These are phyloP conservation scores for Enteromius mattozi DNA, from an alignment of 2,797 vertebrate genomes.

Conservation along the genomic window DNA sequence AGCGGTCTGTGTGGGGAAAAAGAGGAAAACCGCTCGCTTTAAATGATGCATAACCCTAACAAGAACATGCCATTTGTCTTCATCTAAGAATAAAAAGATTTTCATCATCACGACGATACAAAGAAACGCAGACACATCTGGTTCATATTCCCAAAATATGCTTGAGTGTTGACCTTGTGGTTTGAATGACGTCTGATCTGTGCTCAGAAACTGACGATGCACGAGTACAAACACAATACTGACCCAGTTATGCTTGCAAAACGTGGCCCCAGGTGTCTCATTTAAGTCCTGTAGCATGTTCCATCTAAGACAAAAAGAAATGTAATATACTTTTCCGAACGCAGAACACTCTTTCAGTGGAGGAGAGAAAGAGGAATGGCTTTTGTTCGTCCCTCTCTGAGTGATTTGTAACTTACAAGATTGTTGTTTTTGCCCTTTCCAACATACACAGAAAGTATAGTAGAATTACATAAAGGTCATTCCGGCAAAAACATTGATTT, in stretches of 20 bases:
- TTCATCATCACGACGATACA: not conserved
- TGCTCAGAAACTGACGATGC: not conserved
- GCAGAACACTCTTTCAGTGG: not conserved
- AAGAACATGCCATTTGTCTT: conserved; percentile 1
- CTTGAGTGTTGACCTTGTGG: not conserved
- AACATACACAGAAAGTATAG: conserved; percentile 59
- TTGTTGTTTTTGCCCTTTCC: conserved; percentile 73
- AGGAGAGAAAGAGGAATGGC: not conserved
- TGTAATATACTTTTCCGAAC: not conserved
- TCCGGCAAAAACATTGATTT: conserved; percentile 60
- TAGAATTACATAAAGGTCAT: conserved; percentile 77
- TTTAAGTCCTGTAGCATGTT: conserved; percentile 22
- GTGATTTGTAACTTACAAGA: conserved; percentile 71
- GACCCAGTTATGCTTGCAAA: conserved; percentile 23
- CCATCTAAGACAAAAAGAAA: not conserved
- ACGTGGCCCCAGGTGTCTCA: conserved; percentile 27
- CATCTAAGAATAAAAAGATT: not conserved
- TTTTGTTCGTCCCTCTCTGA: conserved; percentile 44
- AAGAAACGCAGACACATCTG: not conserved
- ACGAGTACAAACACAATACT: not conserved
- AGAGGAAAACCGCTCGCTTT: not conserved
- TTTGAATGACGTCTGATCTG: not conserved
- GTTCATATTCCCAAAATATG: conserved; percentile 3
- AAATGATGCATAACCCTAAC: not conserved
- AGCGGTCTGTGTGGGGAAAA: not conserved